Evolutionary conservation across 2,113 vertebrate genomes (phyloP), one percentile per base, ranked within the genome.

Genomic region (Axis porcinus): DNA sequence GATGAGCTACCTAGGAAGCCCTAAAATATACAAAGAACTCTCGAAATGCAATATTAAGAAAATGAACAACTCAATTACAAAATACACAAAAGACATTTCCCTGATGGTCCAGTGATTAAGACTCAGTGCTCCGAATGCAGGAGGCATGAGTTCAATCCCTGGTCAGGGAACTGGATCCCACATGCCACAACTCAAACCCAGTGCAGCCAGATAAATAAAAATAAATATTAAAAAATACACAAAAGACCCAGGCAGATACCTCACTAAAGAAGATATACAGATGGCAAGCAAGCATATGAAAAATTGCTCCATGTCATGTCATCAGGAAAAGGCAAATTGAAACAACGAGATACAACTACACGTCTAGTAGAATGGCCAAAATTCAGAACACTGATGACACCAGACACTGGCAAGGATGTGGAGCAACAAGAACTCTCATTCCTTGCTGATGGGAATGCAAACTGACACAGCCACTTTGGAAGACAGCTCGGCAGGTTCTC

Each of bases 61-160:
- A 82, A 82, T 54, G 33, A 54, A 54, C 33, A 54, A n/a, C 33
- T 15, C 19, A n/a, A 82, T 82, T 82, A 14, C 21, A 54, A 36
- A 82, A n/a, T 8, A 54, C 30, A 13, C 79, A 54, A 76, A 74
- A 43, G 23, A 40, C 28, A 43, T 43, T 15, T 76, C 40, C 40
- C 40, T 43, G 12, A 7, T 76, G 70, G 40, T 27, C 70, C 70
- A 76, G 12, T 76, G 70, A 43, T 43, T 27, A 76, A 76, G 36
- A 43, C 23, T 27, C 11, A 0, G 6, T 25, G 40, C 70, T 76
- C 40, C 0, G 1, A 76, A 76, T 43, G 40, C 23, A 43, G 40
- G 21, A 43, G 67, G 67, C 1, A 0, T 70, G 67, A 40, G 12
- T 43, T 43, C 36, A 14, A 14, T 76, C 70, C 70, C 70, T 76